A percentile compares a stretch with the other conserved stretches of the same genome.
phyloP scores from a whole-genome alignment of 2,113 vertebrate species.

The Corythornis madagascariensis region DNA sequence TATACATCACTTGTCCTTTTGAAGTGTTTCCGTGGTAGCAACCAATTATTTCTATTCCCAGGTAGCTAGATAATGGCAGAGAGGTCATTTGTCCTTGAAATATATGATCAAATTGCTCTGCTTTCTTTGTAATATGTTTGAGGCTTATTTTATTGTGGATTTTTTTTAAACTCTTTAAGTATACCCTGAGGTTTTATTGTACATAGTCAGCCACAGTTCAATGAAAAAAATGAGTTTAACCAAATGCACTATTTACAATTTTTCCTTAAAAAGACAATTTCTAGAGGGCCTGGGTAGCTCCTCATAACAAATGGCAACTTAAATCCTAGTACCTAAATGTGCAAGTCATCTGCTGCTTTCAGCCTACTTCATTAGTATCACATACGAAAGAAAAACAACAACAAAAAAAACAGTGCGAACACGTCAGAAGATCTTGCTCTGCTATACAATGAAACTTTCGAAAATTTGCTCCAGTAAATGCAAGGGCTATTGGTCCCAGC shows the following conservation, averaged over 20 bases:
- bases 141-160: neutral
- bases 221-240: neutral
- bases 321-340: neutral
- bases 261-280: neutral
- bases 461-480: neutral
- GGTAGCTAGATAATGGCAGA: conserved; percentile 3
- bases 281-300: neutral
- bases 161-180: neutral
- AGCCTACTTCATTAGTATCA: neutral
- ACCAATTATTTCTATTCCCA: conserved; percentile 34
- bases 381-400: neutral
- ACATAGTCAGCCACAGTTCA: neutral
- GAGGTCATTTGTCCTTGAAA: conserved; percentile 30
- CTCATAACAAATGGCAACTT: neutral
- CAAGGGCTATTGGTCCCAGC: neutral
- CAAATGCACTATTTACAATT: neutral
- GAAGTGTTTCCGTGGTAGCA: neutral
- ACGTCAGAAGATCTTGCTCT: neutral
- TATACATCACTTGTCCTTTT: conserved; percentile 1
- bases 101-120: neutral
- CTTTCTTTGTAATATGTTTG: neutral
- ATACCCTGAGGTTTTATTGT: neutral
- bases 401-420: no score
- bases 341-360: neutral
- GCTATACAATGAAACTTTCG: neutral